Base-by-base conservation (phyloP, 64 coral and sea anemone species). In the Montipora capricornis region DNA sequence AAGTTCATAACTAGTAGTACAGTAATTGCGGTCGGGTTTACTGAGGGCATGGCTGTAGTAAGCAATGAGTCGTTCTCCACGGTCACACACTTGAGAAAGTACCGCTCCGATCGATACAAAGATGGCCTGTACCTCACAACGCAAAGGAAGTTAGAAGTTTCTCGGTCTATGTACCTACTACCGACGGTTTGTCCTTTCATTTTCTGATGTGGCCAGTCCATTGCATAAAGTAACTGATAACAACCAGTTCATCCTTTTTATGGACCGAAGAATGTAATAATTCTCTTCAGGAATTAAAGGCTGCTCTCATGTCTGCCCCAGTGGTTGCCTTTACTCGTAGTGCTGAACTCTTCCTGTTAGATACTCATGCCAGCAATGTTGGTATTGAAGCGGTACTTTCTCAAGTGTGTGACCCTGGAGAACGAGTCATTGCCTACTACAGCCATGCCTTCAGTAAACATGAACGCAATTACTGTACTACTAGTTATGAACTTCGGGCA, bases 351-450 rank as follows among this genome's bases (percentile, higher is more conserved):
- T 84, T 80, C 77, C 4, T 83, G 13, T n/a, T 83, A 20, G 90
- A 91, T 44, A 83, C 79, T 1, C 66, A 91, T 37, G 79, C 90
- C 0, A 92, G 80, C 6, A 85, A 83, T 58, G 44, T 75, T 44
- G 81, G 90, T 9, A 51, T 85, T 1, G 90, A 69, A 11, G 79
- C 80, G 5, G 50, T 92, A 8, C 74, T 92, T 8, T 92, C 80
- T 22, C 78, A 84, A 84, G 90, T 84, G 9, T 80, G 76, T 47
- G 8, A 92, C 44, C 80, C 49, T 14, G 29, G 76, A 3, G 80
- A 84, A 73, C 52, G 29, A 62, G 90, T 84, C 19, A 70, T 92
- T 24, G 90, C 80, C 3, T 92, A 92, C 49, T 92, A 58, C 57
- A 92, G 90, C 51, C 49, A 12, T 19, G 52, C 77, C 2, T 20